Base-by-base conservation (phyloP, 2,797 vertebrate genomes). In the Aldrovandia affinis region DNA sequence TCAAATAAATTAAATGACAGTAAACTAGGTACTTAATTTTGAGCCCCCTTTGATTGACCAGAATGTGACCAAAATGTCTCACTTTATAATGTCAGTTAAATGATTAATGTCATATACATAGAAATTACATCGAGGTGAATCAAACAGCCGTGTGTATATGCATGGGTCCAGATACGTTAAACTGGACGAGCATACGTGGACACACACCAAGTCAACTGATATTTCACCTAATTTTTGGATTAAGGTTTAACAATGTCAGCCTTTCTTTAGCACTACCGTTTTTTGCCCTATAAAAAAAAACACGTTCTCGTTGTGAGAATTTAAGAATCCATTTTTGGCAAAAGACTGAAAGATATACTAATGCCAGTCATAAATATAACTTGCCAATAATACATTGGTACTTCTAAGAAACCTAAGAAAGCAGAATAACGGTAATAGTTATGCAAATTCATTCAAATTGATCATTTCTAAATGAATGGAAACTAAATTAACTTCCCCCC, bases 21-120 rank as follows among this genome's bases (percentile, higher is more conserved):
- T 91, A 87, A 91, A 92, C 89, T 86, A 92, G 91, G 90, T 86
- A 18, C 90, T 91, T 84, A 80, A 54, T 88, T 89, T 91, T 88
- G 30, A 91, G 82, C 61, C 84, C 61, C 85, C 83, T 80, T 87
- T 83, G 81, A 85, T 85, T 85, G 82, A 81, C 75, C 81, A 75
- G 63, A 81, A 70, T 83, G 78, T 57, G 80, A 8, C 54, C 22
- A 18, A 30, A 54, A n/a, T n/a, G n/a, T n/a, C n/a, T n/a, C n/a
- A n/a, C n/a, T n/a, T n/a, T n/a, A n/a, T 65, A 68, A 70, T 78
- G 77, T 57, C 83, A 78, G 79, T 78, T 78, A 6, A 78, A 65
- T 84, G 52, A 70, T 18, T 68, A 59, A 80, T 15, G 14, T 6
- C 30, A 47, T 18, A 44, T 44, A 61, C 30, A 25, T 25, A 82